A percentile compares a stretch with the other conserved stretches of the same genome.
Evolutionary conservation across 2,888 invertebrate genomes (phyloP).

Genomic region (Platycheirus albimanus): DNA sequence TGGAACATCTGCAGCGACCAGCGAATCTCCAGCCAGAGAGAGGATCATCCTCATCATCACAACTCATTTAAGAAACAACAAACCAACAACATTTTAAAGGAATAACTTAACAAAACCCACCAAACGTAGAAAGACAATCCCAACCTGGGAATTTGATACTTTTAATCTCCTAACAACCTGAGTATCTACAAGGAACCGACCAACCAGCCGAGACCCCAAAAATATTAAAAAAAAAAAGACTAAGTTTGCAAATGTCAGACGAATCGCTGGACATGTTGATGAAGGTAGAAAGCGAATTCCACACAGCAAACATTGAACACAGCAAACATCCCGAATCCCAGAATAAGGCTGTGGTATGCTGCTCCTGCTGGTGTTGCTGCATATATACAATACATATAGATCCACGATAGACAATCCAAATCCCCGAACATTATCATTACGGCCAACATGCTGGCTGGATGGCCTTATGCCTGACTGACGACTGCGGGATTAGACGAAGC

Average conservation of each 20-base stretch:
- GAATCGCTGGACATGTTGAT: slow-evolving; percentile 52
- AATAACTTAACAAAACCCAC: background rate
- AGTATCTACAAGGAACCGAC: slow-evolving; percentile 2
- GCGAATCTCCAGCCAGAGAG: background rate
- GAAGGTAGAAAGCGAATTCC: slow-evolving; percentile 71
- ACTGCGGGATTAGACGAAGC: slow-evolving; percentile 62
- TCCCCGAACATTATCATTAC: slow-evolving; percentile 71
- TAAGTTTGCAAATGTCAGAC: slow-evolving; percentile 67
- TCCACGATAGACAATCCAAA: slow-evolving; percentile 64
- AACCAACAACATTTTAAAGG: background rate
- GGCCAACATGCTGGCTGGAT: slow-evolving; percentile 43
- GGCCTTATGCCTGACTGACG: slow-evolving; percentile 31
- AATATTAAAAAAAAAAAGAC: slow-evolving; percentile 15
- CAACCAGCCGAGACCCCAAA: background rate
- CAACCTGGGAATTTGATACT: slow-evolving; percentile 68
- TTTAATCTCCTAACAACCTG: slow-evolving; percentile 19
- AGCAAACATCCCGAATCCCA: slow-evolving; percentile 9
- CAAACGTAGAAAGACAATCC: slow-evolving; percentile 19
- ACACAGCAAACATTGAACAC: slow-evolving; percentile 4
- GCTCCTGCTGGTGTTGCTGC: slow-evolving; percentile 2
- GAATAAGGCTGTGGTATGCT: slow-evolving; percentile 1
- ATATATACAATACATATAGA: slow-evolving; percentile 10
- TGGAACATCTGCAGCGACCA: background rate
- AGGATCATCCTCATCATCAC: slow-evolving; percentile 25
- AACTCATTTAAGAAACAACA: slow-evolving; percentile 56